Evolutionary conservation across 2,113 vertebrate species (phyloP).

Genomic region (Casuarius casuarius): DNA sequence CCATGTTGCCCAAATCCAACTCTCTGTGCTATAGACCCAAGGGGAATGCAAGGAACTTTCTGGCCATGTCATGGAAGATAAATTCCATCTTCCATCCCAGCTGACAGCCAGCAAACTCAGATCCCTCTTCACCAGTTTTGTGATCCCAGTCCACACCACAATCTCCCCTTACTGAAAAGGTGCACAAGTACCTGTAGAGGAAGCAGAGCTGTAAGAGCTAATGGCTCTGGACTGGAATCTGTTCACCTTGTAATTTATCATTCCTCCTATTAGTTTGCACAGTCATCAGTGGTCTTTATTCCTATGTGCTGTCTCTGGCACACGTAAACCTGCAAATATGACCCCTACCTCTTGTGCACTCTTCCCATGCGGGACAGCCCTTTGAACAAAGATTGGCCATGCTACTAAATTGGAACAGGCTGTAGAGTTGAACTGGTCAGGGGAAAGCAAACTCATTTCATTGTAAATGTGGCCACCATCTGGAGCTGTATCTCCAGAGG

Average conservation of each 20-base stretch:
- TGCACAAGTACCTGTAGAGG: neutral
- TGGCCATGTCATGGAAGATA: neutral
- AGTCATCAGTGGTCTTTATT: neutral
- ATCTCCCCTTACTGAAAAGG: fast-evolving
- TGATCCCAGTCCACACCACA: neutral
- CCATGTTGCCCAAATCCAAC: neutral
- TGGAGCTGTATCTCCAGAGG: neutral
- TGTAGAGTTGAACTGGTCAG: neutral
- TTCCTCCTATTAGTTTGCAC: neutral
- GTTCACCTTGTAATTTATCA: neutral
- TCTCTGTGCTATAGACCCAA: neutral
- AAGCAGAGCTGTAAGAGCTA: neutral
- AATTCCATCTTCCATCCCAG: neutral
- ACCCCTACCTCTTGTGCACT: neutral
- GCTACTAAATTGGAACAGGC: neutral
- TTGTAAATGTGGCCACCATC: neutral
- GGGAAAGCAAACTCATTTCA: neutral
- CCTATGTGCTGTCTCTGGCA: neutral
- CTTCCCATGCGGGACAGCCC: neutral
- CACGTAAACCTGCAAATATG: neutral
- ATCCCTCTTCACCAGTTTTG: neutral
- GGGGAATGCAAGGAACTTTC: neutral
- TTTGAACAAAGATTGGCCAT: neutral
- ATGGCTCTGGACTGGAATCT: neutral
- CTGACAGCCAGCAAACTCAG: neutral